Percentiles rank a stretch among this genome's conserved stretches.
These are phyloP conservation scores for Stegodyphus dumicola DNA, from an alignment of 1,140 invertebrate genomes.

Conservation along the genomic window DNA sequence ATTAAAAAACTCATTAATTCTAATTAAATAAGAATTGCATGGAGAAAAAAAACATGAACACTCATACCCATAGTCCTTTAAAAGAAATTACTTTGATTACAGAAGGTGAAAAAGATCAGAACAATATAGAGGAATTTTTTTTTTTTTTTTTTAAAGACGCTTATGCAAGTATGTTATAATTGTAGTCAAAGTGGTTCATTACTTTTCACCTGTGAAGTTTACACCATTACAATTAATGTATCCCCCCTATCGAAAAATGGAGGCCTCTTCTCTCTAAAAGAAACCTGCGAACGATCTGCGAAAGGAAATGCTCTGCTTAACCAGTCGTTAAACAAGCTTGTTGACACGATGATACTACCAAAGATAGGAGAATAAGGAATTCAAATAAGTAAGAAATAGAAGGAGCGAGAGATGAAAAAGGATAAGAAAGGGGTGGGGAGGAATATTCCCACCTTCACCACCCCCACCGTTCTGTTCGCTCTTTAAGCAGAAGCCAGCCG, in stretches of 20 bases:
- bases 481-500: constrained; percentile 44
- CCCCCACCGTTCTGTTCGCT: constrained; percentile 20
- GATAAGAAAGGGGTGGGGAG: not conserved
- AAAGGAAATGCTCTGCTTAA: constrained; percentile 45
- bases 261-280: not conserved
- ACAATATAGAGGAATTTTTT: no score
- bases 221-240: not conserved
- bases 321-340: constrained; percentile 59
- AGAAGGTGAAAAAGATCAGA: no score
- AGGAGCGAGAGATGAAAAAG: not conserved
- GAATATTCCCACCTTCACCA: not conserved
- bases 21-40: no score
- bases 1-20: no score
- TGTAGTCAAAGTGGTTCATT: no score
- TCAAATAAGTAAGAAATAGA: constrained; percentile 28
- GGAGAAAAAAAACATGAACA: no score
- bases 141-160: no score
- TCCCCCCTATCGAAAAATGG: not conserved
- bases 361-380: constrained; percentile 43
- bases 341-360: constrained; percentile 53
- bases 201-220: no score
- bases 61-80: no score
- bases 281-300: not conserved
- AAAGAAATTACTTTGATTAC: no score
- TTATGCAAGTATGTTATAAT: no score